Percentiles rank a stretch among this genome's conserved stretches.
These are phyloP conservation scores for Octodonta nipae DNA, from an alignment of 2,888 invertebrate genomes.

Conservation along the genomic window DNA sequence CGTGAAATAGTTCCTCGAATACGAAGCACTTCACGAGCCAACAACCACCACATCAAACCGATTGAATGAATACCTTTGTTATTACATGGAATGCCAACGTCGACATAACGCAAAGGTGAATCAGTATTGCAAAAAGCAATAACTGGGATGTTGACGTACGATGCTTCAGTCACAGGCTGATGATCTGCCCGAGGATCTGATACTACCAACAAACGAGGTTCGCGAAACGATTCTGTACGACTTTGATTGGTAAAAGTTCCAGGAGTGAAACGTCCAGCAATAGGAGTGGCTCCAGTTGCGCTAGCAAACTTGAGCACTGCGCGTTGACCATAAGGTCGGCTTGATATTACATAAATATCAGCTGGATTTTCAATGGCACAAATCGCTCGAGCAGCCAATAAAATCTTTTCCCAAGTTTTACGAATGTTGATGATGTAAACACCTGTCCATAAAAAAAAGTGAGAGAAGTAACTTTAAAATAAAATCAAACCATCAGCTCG, in stretches of 20 bases:
- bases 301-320: not conserved
- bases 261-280: not conserved
- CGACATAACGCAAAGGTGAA: not conserved
- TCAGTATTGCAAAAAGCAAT: constrained; percentile 1
- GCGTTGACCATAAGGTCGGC: not conserved
- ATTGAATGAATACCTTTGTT: not conserved
- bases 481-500: too few species aligned
- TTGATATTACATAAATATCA: not conserved
- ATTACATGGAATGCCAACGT: not conserved
- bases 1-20: not conserved
- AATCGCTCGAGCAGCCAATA: not conserved
- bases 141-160: not conserved
- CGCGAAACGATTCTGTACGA: too few species aligned
- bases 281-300: not conserved
- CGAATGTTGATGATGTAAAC: not conserved
- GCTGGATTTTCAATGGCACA: not conserved
- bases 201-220: not conserved
- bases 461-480: too few species aligned
- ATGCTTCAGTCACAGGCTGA: not conserved
- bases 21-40: not conserved
- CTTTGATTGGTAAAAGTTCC: too few species aligned
- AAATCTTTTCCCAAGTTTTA: not conserved
- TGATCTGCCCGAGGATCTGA: not conserved
- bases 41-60: not conserved
- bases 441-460: too few species aligned